Evolutionary conservation across 2,888 invertebrate species (phyloP).

Genomic region (Halocaridina rubra): DNA sequence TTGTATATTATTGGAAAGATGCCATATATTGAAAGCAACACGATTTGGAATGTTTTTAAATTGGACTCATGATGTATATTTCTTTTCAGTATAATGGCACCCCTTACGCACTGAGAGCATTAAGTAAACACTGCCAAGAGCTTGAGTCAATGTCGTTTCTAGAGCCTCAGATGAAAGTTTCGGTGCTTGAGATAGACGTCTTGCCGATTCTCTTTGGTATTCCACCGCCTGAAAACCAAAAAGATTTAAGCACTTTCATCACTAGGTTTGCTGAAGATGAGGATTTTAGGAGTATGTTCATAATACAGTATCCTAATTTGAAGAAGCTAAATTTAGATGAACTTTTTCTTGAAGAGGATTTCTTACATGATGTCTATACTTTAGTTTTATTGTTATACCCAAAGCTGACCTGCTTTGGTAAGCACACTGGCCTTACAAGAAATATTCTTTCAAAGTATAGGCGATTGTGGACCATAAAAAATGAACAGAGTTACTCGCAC

Average conservation of each 20-base stretch:
- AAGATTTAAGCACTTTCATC: background rate
- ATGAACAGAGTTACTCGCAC: background rate
- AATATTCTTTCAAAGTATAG: conserved; percentile 6
- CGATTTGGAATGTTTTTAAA: too few relatives aligned
- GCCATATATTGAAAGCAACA: too few relatives aligned
- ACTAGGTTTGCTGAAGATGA: background rate
- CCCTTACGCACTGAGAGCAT: background rate
- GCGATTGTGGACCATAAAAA: background rate
- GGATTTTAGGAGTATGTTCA: conserved; percentile 15
- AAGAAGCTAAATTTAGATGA: conserved; percentile 31
- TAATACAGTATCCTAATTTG: conserved; percentile 27
- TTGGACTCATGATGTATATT: too few relatives aligned
- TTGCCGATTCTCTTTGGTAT: conserved; percentile 22
- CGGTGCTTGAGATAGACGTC: conserved; percentile 16
- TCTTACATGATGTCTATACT: conserved; percentile 21
- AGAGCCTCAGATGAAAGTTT: background rate
- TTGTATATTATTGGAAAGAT: too few relatives aligned
- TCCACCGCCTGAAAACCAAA: background rate
- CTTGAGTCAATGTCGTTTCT: background rate
- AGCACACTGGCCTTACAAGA: conserved; percentile 27
- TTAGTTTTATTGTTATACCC: conserved; percentile 23
- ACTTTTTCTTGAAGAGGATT: conserved; percentile 15
- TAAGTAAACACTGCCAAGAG: background rate
- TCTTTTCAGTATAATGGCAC: conserved; percentile 6
- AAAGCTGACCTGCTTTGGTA: conserved; percentile 26